Evolutionary conservation across 2,888 invertebrate genomes (phyloP), one percentile per base, ranked within the genome.

Genomic region (Scelioninae gen. 2): DNA sequence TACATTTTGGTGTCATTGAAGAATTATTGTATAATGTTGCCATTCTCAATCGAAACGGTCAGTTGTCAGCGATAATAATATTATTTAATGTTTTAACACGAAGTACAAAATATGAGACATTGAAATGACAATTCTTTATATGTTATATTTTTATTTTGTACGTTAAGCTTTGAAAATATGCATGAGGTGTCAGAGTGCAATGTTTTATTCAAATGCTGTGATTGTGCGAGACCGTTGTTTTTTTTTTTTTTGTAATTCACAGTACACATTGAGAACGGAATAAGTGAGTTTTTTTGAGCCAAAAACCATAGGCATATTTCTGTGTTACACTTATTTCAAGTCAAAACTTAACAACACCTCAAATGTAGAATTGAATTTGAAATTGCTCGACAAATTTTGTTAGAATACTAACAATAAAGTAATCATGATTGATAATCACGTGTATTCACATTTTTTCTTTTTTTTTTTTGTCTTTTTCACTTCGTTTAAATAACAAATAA

Each of bases 111-210:
- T 50, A 28, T 18, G 31, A 19, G 22, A 41, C 22, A 3, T 18
- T 41, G 19, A 48, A 50, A 9, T 41, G 15, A 35, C 16, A 43
- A 31, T 35, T 22, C 6, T 55, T 31, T 6, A 50, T 25, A 57
- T 31, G 15, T 45, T 37, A 50, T 31, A 50, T 58, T 18, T 58
- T 58, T 35, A 55, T 53, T 67, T 39, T 53, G 13, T 50, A 13
- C 22, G 55, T 61, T 48, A 48, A 22, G 48, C 55, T 48, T 69
- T 70, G 41, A 55, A 70, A 50, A 10, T 63, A 70, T 70, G 63
- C 70, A 70, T 70, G 63, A 70, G 63, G 50, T 63, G 63, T 64
- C 63, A 63, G 35, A 70, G 22, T 9, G 19, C 43, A 63, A 63
- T 70, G 50, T 70, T 63, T 60, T 67, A 46, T 65, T 55, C 39